Base-by-base conservation (phyloP, 1,140 invertebrate genomes). In the Drosophila ercepeae region DNA sequence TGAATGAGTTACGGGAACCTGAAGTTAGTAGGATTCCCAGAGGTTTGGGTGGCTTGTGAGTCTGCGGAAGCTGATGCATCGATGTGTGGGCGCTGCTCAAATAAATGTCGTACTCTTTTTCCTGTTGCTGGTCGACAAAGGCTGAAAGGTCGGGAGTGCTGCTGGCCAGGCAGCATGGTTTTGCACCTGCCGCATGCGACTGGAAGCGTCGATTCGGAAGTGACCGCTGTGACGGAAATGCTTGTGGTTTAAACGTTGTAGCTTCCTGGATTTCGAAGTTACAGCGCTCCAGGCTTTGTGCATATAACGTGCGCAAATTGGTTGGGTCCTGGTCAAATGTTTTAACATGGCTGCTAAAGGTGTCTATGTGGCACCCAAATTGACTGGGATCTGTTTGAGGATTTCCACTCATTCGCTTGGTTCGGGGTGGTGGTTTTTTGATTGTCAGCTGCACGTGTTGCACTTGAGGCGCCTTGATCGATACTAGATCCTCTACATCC, bases 71-170 rank as follows among this genome's bases (percentile, higher is more conserved):
- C 52, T 93, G 91, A 58, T 94, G 93, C 77, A 93, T 92, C 0
- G 94, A 94, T 4, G 76, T 90, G 42, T 89, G 77, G 5, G 91
- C 82, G 54, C 86, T 90, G 36, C 86, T 91, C 8, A 89, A 72
- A 52, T 82, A 89, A 11, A 91, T 78, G n/a, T 91, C 89, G 45
- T 90, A 78, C 50, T 90, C 78, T 6, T 89, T 48, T n/a, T 91
- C 88, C 25, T 78, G 76, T 5, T 25, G 46, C 13, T 41, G 82
- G 2, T 86, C 82, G 32, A 92, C 92, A 44, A 91, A 92, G 4
- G 92, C 92, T 36, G 93, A 92, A 13, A 95, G 75, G 89, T 95
- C 94, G 0, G 94, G 94, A 11, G 94, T 95, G 53, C 94, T 95
- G 23, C 92, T 92, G 0, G 94, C 93, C 36, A 93, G 86, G 32